Percentiles rank a stretch among this genome's conserved stretches.
Evolutionary conservation across 2,888 invertebrate genomes (phyloP).

Genomic region (Melieria picta): DNA sequence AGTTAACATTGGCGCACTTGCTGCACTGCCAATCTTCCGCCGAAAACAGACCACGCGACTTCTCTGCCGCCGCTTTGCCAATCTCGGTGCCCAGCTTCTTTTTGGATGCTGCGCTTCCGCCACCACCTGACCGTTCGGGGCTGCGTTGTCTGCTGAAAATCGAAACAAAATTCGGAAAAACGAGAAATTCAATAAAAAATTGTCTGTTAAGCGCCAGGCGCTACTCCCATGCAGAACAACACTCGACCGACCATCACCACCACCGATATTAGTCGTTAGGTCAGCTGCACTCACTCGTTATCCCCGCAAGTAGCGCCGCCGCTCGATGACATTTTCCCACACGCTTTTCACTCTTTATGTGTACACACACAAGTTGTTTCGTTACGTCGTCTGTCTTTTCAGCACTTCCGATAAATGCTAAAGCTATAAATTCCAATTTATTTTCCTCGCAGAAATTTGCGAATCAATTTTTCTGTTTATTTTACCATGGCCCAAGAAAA

Average conservation of each 20-base stretch:
- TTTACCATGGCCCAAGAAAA: background rate
- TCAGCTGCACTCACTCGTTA: constrained; percentile 62
- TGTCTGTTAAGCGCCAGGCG: constrained; percentile 41
- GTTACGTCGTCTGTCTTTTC: background rate
- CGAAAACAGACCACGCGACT: constrained; percentile 83
- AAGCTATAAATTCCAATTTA: background rate
- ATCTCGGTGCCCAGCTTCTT: constrained; percentile 95
- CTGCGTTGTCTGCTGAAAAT: constrained; percentile 72
- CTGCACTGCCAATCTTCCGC: constrained; percentile 99
- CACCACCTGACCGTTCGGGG: constrained; percentile 45
- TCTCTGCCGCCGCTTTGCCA: constrained; percentile 97
- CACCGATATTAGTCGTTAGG: constrained; percentile 18
- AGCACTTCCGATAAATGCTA: background rate
- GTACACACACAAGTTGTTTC: background rate
- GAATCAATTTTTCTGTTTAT: background rate
- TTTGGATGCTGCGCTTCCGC: constrained; percentile 53
- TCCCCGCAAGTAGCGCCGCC: constrained; percentile 50
- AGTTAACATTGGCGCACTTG: constrained; percentile 99
- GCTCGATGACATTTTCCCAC: constrained; percentile 41
- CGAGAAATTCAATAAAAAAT: constrained; percentile 11
- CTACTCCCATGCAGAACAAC: constrained; percentile 38
- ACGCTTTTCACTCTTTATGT: constrained; percentile 7
- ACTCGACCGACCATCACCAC: constrained; percentile 39
- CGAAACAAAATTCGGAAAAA: constrained; percentile 26
- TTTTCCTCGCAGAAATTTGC: too few species aligned